These are phyloP conservation scores for Chrysolina haemoptera DNA, from an alignment of 2,888 invertebrate species.

Conservation along the genomic window DNA sequence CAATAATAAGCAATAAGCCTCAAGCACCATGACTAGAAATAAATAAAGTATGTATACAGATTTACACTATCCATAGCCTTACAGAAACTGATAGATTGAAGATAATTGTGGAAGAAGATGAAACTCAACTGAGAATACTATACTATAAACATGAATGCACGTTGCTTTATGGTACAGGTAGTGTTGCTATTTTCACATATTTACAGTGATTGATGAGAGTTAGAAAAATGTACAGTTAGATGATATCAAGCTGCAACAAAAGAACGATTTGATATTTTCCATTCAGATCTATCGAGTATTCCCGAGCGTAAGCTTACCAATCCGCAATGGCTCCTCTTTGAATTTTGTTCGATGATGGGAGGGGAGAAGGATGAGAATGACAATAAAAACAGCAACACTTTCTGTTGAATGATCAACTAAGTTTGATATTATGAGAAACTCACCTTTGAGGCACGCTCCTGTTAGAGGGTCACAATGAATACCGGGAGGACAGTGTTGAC, in stretches of 20 bases:
- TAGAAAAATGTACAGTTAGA: slow-evolving; percentile 66
- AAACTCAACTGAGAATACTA: slow-evolving; percentile 30
- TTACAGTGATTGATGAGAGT: slow-evolving; percentile 56
- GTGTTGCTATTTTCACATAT: slow-evolving; percentile 67
- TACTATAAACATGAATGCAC: slow-evolving; percentile 25
- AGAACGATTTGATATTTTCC: slow-evolving; percentile 44
- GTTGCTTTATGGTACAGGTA: slow-evolving; percentile 27
- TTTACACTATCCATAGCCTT: slow-evolving; percentile 34
- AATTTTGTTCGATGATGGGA: slow-evolving; percentile 8
- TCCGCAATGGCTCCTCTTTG: slow-evolving; percentile 1
- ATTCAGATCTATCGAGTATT: slow-evolving; percentile 12
- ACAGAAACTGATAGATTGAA: slow-evolving; percentile 31
- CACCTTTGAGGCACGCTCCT: slow-evolving; percentile 89
- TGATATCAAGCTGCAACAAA: slow-evolving; percentile 61
- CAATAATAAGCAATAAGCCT: slow-evolving; percentile 53
- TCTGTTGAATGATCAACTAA: slow-evolving; percentile 39
- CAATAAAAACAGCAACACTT: slow-evolving; percentile 68
- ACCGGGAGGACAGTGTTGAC: slow-evolving; percentile 85
- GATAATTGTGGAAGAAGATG: slow-evolving; percentile 24
- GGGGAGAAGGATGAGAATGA: slow-evolving; percentile 41
- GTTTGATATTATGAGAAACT: slow-evolving; percentile 63
- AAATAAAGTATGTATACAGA: slow-evolving; percentile 37
- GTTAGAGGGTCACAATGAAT: slow-evolving; percentile 84
- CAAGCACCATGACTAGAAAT: slow-evolving; percentile 44
- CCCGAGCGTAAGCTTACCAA: slow-evolving; percentile 43